Base-by-base conservation (phyloP, 2,888 invertebrate genomes). In the Xestia xanthographa region DNA sequence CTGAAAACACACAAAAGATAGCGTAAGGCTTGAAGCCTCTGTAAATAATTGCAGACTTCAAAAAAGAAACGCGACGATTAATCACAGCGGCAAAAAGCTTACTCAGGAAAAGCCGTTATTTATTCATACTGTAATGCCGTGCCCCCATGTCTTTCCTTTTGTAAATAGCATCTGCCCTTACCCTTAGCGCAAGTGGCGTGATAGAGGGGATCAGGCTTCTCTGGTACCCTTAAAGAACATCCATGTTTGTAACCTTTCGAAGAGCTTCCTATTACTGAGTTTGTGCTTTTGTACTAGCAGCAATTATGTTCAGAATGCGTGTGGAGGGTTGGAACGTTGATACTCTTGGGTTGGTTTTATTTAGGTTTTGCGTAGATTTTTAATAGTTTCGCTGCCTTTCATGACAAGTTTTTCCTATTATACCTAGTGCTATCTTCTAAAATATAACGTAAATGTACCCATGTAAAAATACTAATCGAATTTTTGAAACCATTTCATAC, bases 101-200 rank as follows among this genome's bases (percentile, higher is more conserved):
- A 50, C 58, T 26, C 6, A 48, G 56, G 0, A n/a, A n/a, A 22
- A 5, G 5, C 67, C 53, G 58, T 65, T 78, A 83, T 66, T 66
- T 53, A 63, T 60, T 66, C 45, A 76, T 5, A n/a, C n/a, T 29
- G 34, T 74, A 29, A 48, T 50, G 45, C 20, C 58, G 20, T 41
- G 45, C 69, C 76, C 56, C 45, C 26, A 5, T 48, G 56, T 43
- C 29, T 60, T 71, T 29, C 45, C 48, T 34, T 65, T 20, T 68
- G 56, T 69, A 76, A 56, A 66, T 56, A 76, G 22, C n/a, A 5
- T 5, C 34, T 58, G 56, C 45, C 71, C 45, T 14, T 56, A 48
- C 56, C 29, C n/a, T 12, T 17, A 20, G 43, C 22, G 12, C 38
- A 56, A 56, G 34, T 63, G 17, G 65, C 68, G 65, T 74, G 41